Percentiles rank a stretch among this genome's conserved stretches.
Evolutionary conservation across 2,797 vertebrate genomes (phyloP).

Genomic region (Potorous gilbertii): DNA sequence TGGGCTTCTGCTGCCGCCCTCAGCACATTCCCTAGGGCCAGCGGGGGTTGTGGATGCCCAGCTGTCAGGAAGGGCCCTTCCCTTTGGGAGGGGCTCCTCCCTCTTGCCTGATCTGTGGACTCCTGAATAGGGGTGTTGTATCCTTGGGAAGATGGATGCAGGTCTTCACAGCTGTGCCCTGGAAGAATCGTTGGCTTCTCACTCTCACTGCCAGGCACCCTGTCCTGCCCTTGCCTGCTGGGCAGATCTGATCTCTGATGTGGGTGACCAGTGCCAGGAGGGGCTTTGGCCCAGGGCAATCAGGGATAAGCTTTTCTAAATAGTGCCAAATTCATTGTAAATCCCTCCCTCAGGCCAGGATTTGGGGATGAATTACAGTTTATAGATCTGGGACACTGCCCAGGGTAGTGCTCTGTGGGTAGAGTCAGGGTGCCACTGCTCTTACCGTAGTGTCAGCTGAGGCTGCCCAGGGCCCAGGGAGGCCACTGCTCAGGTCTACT

Average conservation of each 20-base stretch:
- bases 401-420: slow-evolving; percentile 52
- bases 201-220: not conserved
- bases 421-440: not conserved
- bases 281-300: slow-evolving; percentile 62
- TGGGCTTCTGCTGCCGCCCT: not conserved
- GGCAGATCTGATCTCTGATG: not conserved
- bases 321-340: slow-evolving; percentile 87
- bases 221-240: not conserved
- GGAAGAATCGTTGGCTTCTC: slow-evolving; percentile 45
- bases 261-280: not conserved
- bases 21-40: not conserved
- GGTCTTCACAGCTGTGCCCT: slow-evolving; percentile 59
- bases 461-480: no score
- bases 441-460: no score
- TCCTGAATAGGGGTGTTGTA: slow-evolving; percentile 66
- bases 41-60: not conserved
- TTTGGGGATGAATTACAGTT: slow-evolving; percentile 85
- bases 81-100: not conserved
- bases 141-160: slow-evolving; percentile 10
- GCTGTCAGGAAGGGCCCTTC: not conserved
- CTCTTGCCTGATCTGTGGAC: not conserved
- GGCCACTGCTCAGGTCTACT: not conserved
- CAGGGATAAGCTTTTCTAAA: slow-evolving; percentile 88
- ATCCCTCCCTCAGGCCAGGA: slow-evolving; percentile 84
- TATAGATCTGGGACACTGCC: slow-evolving; percentile 81